These are phyloP conservation scores for Clarias gariepinus DNA, from an alignment of 2,113 vertebrate genomes.

Conservation along the genomic window DNA sequence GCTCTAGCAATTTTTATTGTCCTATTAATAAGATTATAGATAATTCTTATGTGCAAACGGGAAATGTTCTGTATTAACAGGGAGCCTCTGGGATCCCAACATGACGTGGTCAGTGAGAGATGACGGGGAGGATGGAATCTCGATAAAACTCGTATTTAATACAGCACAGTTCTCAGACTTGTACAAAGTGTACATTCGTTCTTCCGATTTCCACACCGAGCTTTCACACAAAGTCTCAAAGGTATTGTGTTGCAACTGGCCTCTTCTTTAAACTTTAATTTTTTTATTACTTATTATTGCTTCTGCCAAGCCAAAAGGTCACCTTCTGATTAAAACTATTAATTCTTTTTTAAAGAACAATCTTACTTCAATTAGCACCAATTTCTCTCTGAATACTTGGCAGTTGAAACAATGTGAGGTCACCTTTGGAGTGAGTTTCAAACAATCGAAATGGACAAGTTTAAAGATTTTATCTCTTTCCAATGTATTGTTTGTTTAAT, in stretches of 20 bases:
- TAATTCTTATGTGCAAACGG: neutral
- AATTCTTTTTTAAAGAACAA: conserved; percentile 58
- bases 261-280: neutral
- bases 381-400: conserved; percentile 56
- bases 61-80: conserved; percentile 56
- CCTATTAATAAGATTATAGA: neutral
- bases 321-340: neutral
- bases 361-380: conserved; percentile 58
- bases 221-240: conserved; percentile 53
- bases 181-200: conserved; percentile 64
- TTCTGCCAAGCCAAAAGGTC: neutral
- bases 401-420: conserved; percentile 54
- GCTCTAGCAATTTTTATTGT: neutral
- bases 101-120: conserved; percentile 32
- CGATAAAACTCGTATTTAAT: conserved; percentile 61
- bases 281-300: neutral
- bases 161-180: conserved; percentile 60
- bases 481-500: neutral
- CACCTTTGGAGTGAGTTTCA: conserved; percentile 60
- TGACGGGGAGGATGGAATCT: neutral
- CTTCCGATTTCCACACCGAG: conserved; percentile 16
- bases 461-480: neutral
- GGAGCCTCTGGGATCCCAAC: conserved; percentile 65
- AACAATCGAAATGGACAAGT: neutral
- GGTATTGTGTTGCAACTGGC: conserved; percentile 53